Conservation (phyloP, 2,888 invertebrate species). For the Drosophila atroscutellata region DNA sequence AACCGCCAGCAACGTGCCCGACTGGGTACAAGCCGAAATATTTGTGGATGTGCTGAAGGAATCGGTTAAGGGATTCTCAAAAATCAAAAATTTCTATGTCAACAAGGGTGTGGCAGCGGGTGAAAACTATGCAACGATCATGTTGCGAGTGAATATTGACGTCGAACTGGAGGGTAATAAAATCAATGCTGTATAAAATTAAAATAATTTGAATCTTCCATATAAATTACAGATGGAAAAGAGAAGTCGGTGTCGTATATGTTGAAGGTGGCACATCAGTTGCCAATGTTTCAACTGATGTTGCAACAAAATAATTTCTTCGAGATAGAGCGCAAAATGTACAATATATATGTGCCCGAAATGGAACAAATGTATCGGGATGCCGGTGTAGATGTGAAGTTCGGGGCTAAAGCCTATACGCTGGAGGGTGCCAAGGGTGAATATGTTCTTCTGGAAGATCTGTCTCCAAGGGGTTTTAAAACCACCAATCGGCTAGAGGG, state of each 20-base stretch:
- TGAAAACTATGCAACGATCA: slow-evolving; percentile 82
- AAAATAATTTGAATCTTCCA: not conserved
- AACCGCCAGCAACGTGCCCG: slow-evolving; percentile 36
- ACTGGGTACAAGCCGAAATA: slow-evolving; percentile 54
- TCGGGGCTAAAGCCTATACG: slow-evolving; percentile 68
- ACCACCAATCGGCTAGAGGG: slow-evolving; percentile 73
- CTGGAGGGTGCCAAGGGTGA: slow-evolving; percentile 45
- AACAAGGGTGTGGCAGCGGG: slow-evolving; percentile 66
- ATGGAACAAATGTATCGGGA: slow-evolving; percentile 74
- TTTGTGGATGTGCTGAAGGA: slow-evolving; percentile 54
- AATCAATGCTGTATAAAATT: not conserved
- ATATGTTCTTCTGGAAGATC: slow-evolving; percentile 74
- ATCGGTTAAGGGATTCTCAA: slow-evolving; percentile 45
- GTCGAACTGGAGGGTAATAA: slow-evolving; percentile 71
- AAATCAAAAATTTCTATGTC: slow-evolving; percentile 49
- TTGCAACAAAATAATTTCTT: slow-evolving; percentile 61
- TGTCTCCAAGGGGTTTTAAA: slow-evolving; percentile 67
- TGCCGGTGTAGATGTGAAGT: slow-evolving; percentile 61
- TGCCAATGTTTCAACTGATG: slow-evolving; percentile 34
- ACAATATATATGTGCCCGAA: slow-evolving; percentile 68
- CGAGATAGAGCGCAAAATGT: slow-evolving; percentile 74
- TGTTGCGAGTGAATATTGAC: slow-evolving; percentile 73
- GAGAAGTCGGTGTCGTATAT: slow-evolving; percentile 60
- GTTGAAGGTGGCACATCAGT: slow-evolving; percentile 59
- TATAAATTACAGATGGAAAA: slow-evolving; percentile 38